Evolutionary conservation across 1,140 invertebrate species (phyloP).

Genomic region (Anagrus nilaparvatae): DNA sequence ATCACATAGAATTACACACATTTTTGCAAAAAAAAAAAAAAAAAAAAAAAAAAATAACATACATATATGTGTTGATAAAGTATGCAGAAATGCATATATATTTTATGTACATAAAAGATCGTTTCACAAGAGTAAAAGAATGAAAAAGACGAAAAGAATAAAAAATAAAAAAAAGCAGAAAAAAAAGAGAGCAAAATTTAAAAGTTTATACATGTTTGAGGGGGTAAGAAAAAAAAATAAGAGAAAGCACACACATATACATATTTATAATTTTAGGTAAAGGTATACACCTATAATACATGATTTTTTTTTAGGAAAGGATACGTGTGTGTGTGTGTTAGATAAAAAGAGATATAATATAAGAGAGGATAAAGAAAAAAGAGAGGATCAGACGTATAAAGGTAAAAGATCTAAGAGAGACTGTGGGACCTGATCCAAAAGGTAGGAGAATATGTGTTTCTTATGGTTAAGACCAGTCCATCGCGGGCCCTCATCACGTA

Average conservation of each 20-base stretch:
- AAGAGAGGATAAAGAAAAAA: constrained; percentile 15
- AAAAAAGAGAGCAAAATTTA: constrained; percentile 17
- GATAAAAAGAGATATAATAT: constrained; percentile 13
- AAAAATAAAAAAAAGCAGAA: constrained; percentile 16
- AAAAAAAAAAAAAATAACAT: too few species aligned
- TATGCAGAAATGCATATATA: not conserved
- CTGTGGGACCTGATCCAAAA: constrained; percentile 39
- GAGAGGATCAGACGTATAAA: constrained; percentile 33
- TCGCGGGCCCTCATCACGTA: constrained; percentile 40
- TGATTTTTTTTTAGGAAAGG: constrained; percentile 14
- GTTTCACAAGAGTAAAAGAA: constrained; percentile 15
- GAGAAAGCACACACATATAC: constrained; percentile 1
- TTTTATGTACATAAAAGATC: constrained; percentile 14
- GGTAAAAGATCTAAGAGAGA: constrained; percentile 35
- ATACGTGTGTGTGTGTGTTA: constrained; percentile 18
- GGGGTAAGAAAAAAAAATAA: constrained; percentile 17
- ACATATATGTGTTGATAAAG: not conserved
- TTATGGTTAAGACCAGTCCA: constrained; percentile 35
- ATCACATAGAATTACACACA: too few species aligned
- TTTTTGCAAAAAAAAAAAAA: too few species aligned
- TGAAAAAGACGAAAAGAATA: constrained; percentile 8
- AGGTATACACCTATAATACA: too few species aligned
- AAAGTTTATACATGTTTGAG: constrained; percentile 17
- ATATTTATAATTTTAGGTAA: constrained; percentile 12
- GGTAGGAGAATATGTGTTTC: constrained; percentile 33